These are phyloP conservation scores for Poicephalus meyeri DNA, from an alignment of 2,113 vertebrate species.

Conservation along the genomic window DNA sequence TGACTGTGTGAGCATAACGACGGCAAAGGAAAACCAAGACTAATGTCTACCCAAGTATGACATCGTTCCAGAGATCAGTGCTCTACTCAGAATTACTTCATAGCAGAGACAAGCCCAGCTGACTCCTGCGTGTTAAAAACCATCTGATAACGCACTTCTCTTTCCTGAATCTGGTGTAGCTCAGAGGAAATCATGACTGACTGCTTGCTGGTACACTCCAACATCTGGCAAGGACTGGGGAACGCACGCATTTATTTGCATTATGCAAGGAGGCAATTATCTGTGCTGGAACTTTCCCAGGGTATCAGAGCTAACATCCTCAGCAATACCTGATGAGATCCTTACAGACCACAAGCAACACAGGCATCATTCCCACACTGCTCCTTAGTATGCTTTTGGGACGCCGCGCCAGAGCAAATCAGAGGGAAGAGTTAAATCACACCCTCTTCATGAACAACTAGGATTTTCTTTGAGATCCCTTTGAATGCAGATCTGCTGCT, in stretches of 20 bases:
- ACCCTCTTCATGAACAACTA: neutral
- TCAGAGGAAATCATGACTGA: neutral
- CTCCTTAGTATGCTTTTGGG: neutral
- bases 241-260: neutral
- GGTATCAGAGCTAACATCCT: too few species aligned
- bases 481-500: neutral
- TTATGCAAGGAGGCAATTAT: too few species aligned
- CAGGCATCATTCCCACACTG: slow-evolving; percentile 2
- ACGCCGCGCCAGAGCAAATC: neutral
- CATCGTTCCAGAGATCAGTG: neutral
- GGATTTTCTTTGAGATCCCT: neutral
- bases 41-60: neutral
- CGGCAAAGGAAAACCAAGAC: neutral
- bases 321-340: slow-evolving; percentile 1
- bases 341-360: neutral
- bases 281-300: too few species aligned
- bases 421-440: neutral
- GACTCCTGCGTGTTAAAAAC: neutral
- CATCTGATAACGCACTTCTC: fast-evolving
- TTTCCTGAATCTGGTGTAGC: neutral
- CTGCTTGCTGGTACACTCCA: neutral
- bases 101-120: neutral
- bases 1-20: neutral
- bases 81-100: neutral
- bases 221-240: neutral